Conservation (phyloP, 2,888 invertebrate species). For the Drepana falcataria region DNA sequence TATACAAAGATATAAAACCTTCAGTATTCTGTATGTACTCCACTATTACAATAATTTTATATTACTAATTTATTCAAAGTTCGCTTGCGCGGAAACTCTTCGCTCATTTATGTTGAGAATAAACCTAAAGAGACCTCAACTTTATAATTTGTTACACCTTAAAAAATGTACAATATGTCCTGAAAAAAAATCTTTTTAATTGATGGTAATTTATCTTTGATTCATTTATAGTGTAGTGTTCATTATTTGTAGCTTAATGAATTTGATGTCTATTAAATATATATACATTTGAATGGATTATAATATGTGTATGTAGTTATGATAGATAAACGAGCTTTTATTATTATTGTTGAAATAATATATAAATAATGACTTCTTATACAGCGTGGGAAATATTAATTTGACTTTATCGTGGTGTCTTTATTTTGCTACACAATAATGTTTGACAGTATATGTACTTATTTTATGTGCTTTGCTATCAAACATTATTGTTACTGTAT, state of each 20-base stretch:
- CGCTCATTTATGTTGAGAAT: no score
- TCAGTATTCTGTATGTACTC: slow-evolving; percentile 25
- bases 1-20: slow-evolving; percentile 25
- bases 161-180: no score
- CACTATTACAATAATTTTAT: not conserved
- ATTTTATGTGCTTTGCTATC: no score
- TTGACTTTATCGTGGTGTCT: slow-evolving; percentile 27
- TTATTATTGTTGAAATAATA: slow-evolving; percentile 1
- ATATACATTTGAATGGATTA: not conserved
- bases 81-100: no score
- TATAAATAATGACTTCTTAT: not conserved
- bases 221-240: not conserved
- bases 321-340: slow-evolving; percentile 2
- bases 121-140: no score
- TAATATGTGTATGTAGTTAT: not conserved
- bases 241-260: not conserved
- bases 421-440: slow-evolving; percentile 4
- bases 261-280: not conserved
- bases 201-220: not conserved
- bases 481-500: no score
- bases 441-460: no score
- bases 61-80: no score
- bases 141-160: no score
- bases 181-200: not conserved
- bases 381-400: not conserved